A percentile compares a stretch with the other conserved stretches of the same genome.
These are phyloP conservation scores for Ariopsis seemanni DNA, from an alignment of 2,113 vertebrate genomes.

Conservation along the genomic window DNA sequence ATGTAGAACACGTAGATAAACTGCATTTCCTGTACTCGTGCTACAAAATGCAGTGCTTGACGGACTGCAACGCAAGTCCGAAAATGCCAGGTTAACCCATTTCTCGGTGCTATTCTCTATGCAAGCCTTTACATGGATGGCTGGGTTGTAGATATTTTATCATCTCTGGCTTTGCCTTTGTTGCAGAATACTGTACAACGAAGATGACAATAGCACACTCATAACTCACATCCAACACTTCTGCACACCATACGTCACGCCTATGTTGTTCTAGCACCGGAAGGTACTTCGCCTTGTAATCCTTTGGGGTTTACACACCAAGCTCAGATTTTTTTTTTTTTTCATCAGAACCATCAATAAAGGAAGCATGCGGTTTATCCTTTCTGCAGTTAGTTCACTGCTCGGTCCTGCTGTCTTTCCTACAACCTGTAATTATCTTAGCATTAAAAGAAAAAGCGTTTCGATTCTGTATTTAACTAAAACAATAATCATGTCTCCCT, in stretches of 20 bases:
- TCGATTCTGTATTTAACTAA: neutral
- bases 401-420: slow-evolving; percentile 50
- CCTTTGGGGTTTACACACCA: slow-evolving; percentile 59
- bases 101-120: too few relatives aligned
- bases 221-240: slow-evolving; percentile 40
- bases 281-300: slow-evolving; percentile 54
- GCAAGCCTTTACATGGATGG: neutral
- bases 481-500: slow-evolving; percentile 5
- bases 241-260: slow-evolving; percentile 34
- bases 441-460: neutral
- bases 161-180: slow-evolving; percentile 28
- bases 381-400: slow-evolving; percentile 53
- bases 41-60: neutral
- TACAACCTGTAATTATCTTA: neutral
- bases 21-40: neutral
- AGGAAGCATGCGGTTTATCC: slow-evolving; percentile 57
- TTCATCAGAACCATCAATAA: slow-evolving; percentile 63
- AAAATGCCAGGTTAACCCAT: neutral
- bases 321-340: slow-evolving; percentile 59
- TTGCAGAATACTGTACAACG: slow-evolving; percentile 36
- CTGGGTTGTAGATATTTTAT: slow-evolving; percentile 48
- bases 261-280: slow-evolving; percentile 43
- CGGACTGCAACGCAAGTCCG: neutral
- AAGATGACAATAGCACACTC: slow-evolving; percentile 28
- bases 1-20: neutral